Conservation (phyloP, 2,888 invertebrate genomes). For the Himalopsyche tibetana region DNA sequence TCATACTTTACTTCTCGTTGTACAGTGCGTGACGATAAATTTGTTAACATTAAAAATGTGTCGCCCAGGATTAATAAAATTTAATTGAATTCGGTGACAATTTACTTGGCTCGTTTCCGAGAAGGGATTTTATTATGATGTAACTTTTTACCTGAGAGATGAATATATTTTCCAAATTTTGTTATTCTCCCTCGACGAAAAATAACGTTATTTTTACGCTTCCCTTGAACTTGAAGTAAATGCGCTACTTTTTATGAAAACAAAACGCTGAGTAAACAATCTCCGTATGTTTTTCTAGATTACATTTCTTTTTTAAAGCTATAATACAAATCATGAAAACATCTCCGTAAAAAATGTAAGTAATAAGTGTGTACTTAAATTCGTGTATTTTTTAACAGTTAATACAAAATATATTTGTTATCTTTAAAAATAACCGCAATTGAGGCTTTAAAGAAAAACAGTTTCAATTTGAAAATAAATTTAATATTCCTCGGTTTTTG, state of each 20-base stretch:
- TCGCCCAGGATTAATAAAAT: background rate
- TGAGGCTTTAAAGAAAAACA: too few relatives aligned
- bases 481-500: too few relatives aligned
- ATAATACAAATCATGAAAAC: background rate
- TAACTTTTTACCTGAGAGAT: background rate
- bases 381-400: too few relatives aligned
- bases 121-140: slow-evolving; percentile 6
- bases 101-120: background rate
- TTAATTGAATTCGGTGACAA: background rate
- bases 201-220: background rate
- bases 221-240: background rate
- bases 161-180: background rate
- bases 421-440: too few relatives aligned
- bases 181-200: background rate
- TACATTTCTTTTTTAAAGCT: background rate
- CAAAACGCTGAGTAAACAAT: background rate
- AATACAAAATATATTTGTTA: too few relatives aligned
- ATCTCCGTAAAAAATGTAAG: too few relatives aligned
- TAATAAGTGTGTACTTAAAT: too few relatives aligned
- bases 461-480: too few relatives aligned
- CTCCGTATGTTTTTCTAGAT: background rate
- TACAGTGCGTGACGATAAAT: background rate
- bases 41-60: background rate
- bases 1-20: background rate
- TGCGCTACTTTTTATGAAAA: slow-evolving; percentile 1